Evolutionary conservation across 2,113 vertebrate species (phyloP), one percentile per base, ranked within the genome.

Genomic region (Conger conger): DNA sequence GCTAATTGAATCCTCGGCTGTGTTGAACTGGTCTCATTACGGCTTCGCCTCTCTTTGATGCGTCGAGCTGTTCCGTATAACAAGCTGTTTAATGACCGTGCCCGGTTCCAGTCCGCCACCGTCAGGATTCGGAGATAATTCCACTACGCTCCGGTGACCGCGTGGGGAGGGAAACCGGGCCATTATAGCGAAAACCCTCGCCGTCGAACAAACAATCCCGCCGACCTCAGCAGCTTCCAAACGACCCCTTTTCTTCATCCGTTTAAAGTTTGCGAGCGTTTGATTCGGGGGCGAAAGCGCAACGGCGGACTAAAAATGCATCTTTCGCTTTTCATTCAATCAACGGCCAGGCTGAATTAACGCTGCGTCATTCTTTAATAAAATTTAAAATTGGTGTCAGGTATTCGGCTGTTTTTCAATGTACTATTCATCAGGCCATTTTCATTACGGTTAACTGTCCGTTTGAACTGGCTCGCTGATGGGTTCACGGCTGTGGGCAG

Each of bases 1-100:
- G 80, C 76, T 53, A 85, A 85, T 82, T 87, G 30, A 83, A 68
- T 73, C 15, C 68, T 80, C 35, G 81, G 86, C 84, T 30, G 57
- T 80, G 68, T n/a, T 60, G 85, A 88, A n/a, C 45, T 73, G 27
- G 40, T 80, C 79, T 83, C 30, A 37, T 79, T 79, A 83, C 38
- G 79, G 86, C 86, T 82, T 35, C 11, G 30, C 84, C 83, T 1
- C 54, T 85, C 79, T 84, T 45, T 85, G 82, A 38, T 33, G 78
- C 80, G 37, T 53, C 8, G 38, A 83, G 82, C 87, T 84, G 86
- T n/a, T 78, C 76, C 40, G 85, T 84, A 90, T 83, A 91, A 84
- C 87, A 84, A 86, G 60, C 86, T 87, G 78, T 87, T 88, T 88
- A 86, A 86, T 88, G 88, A 83, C 20, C 83, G 88, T 73, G 80